Percentiles rank a stretch among this genome's conserved stretches.
phyloP scores from a whole-genome alignment of 2,113 vertebrate genomes.

The Halichoeres trimaculatus region DNA sequence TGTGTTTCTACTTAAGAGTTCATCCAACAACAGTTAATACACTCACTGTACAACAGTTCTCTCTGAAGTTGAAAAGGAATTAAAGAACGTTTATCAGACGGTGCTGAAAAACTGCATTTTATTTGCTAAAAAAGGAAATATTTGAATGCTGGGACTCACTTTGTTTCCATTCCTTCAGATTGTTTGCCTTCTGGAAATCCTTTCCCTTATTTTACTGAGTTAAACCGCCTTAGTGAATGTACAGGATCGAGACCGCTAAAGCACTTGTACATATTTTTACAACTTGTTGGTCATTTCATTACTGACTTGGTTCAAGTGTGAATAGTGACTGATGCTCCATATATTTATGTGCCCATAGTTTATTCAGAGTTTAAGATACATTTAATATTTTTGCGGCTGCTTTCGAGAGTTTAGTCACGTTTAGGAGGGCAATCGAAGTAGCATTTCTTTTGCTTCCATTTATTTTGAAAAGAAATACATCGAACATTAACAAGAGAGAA shows the following conservation, averaged over 20 bases:
- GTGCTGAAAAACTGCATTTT: conserved; percentile 84
- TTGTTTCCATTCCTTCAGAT: conserved; percentile 93
- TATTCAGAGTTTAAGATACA: conserved; percentile 29
- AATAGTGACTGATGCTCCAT: conserved; percentile 30
- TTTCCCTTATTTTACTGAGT: conserved; percentile 64
- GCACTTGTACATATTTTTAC: conserved; percentile 87
- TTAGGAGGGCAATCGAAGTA: conserved; percentile 28
- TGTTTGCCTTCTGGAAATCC: conserved; percentile 91
- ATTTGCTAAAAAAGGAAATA: conserved; percentile 77
- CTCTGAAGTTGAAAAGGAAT: conserved; percentile 4
- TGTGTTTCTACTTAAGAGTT: conserved; percentile 14
- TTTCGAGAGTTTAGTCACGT: conserved; percentile 24
- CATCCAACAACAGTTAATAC: not conserved
- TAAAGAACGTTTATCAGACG: conserved; percentile 67
- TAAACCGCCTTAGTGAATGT: conserved; percentile 93
- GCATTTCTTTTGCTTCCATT: conserved; percentile 36
- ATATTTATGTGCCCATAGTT: conserved; percentile 44
- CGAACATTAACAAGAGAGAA: conserved; percentile 17
- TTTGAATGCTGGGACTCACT: conserved; percentile 88
- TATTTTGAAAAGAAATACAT: not conserved
- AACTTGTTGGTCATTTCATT: conserved; percentile 87
- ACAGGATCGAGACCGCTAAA: conserved; percentile 88
- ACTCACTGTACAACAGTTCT: not conserved
- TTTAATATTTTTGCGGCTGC: conserved; percentile 23
- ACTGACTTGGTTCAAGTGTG: conserved; percentile 56